Evolutionary conservation across 1,140 invertebrate genomes (phyloP).

Genomic region (Octopus bimaculoides): DNA sequence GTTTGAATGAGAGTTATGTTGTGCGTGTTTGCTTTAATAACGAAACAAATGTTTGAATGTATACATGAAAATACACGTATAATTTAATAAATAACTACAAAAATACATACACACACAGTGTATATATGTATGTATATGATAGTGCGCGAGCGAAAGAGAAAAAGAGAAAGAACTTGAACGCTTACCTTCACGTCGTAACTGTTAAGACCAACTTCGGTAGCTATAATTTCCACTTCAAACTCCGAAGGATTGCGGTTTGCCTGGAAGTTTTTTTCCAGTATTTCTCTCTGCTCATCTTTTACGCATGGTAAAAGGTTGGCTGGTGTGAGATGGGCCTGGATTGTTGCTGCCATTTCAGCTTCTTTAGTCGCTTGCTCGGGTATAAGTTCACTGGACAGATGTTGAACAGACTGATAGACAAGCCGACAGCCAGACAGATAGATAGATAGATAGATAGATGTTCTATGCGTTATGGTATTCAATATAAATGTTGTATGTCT

Average conservation of each 20-base stretch:
- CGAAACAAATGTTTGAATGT: too few relatives aligned
- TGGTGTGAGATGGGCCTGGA: conserved; percentile 39
- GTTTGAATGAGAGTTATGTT: too few relatives aligned
- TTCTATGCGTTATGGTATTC: not conserved
- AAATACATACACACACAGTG: too few relatives aligned
- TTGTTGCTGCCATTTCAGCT: conserved; percentile 14
- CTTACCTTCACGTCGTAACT: conserved; percentile 35
- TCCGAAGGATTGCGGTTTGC: conserved; percentile 41
- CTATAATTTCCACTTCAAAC: conserved; percentile 36
- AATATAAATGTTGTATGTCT: not conserved
- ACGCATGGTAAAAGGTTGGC: conserved; percentile 34
- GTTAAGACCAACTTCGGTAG: conserved; percentile 36
- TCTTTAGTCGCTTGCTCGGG: not conserved
- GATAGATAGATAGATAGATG: not conserved
- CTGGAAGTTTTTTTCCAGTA: conserved; percentile 37
- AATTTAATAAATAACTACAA: too few relatives aligned
- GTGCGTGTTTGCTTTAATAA: too few relatives aligned
- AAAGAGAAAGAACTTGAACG: not conserved
- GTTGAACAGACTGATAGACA: not conserved
- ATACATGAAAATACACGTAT: too few relatives aligned
- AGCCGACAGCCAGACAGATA: not conserved
- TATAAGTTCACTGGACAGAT: not conserved
- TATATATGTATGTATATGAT: conserved; percentile 17
- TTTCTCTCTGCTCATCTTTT: conserved; percentile 31
- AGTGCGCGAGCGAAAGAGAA: not conserved